Conservation (phyloP, 2,888 invertebrate species). For the Mimumesa dahlbomi region DNA sequence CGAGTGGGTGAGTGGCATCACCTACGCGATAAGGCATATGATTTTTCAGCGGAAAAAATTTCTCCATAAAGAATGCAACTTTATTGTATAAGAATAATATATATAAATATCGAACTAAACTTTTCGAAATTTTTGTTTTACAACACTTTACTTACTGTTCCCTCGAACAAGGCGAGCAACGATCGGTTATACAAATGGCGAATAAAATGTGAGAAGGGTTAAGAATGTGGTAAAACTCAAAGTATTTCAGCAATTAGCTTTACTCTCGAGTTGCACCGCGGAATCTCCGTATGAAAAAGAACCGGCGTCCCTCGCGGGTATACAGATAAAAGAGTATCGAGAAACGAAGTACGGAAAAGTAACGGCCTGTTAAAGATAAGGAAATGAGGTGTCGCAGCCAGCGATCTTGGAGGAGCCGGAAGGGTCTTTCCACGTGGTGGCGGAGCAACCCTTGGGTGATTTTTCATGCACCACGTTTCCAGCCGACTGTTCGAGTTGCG, state of each 20-base stretch:
- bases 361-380: slow-evolving; percentile 80
- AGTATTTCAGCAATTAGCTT: slow-evolving; percentile 7
- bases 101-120: no score
- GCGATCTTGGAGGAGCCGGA: slow-evolving; percentile 65
- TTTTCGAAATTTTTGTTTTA: no score
- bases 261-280: not conserved
- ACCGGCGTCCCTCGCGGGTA: slow-evolving; percentile 19
- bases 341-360: slow-evolving; percentile 63
- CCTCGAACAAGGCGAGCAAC: no score
- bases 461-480: slow-evolving; percentile 55
- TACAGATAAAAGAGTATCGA: slow-evolving; percentile 49
- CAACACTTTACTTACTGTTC: no score
- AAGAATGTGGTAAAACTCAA: no score
- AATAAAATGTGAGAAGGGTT: no score
- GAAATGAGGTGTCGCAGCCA: slow-evolving; percentile 79
- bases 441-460: slow-evolving; percentile 68
- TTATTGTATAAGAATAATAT: no score
- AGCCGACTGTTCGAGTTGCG: slow-evolving; percentile 52
- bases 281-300: not conserved
- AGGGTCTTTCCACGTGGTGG: slow-evolving; percentile 62
- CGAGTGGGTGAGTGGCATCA: no score
- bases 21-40: no score
- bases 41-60: no score
- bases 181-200: no score
- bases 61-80: no score